Conservation (phyloP, 2,888 invertebrate genomes). For the Agriopis marginaria region DNA sequence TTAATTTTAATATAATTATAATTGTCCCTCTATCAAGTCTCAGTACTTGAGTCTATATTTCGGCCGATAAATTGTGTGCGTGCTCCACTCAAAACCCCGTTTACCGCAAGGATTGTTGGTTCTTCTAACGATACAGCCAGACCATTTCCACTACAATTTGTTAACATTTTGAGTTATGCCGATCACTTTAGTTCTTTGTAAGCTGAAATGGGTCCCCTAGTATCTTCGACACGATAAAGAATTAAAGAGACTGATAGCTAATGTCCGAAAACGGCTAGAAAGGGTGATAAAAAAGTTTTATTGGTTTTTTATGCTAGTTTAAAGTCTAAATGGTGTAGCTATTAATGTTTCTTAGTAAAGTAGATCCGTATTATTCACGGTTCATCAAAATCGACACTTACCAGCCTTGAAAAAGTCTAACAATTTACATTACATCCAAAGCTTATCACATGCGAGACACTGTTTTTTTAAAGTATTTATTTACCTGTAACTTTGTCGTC, state of each 20-base stretch:
- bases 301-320: background rate
- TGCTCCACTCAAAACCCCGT: too few relatives aligned
- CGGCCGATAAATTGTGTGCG: too few relatives aligned
- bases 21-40: too few relatives aligned
- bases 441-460: background rate
- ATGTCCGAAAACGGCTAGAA: background rate
- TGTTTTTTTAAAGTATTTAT: background rate
- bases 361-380: background rate
- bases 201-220: background rate
- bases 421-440: background rate
- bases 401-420: background rate
- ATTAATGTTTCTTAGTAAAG: background rate
- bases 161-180: background rate
- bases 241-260: background rate
- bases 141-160: background rate
- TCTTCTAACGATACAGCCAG: background rate
- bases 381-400: background rate
- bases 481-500: conserved; percentile 43
- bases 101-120: background rate
- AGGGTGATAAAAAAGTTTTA: background rate
- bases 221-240: background rate
- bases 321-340: background rate
- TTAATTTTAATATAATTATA: too few relatives aligned
- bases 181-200: background rate
- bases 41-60: too few relatives aligned